Conservation (phyloP, 1,140 invertebrate genomes). For the Brachionus manjavacas region DNA sequence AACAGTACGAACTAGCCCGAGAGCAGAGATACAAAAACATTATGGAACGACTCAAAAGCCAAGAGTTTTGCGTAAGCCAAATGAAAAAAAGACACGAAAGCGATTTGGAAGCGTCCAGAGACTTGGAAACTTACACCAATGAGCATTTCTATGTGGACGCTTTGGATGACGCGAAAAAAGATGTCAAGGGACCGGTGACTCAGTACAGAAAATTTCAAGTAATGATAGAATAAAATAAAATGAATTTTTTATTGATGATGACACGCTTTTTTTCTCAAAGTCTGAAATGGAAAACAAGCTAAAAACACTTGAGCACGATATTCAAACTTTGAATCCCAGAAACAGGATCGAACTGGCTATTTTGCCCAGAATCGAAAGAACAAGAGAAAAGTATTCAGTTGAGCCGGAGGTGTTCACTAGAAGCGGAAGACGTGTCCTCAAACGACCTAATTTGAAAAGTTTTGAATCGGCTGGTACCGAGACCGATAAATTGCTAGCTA, state of each 20-base stretch:
- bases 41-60: constrained; percentile 26
- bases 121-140: constrained; percentile 1
- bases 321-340: constrained; percentile 27
- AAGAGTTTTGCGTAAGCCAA: constrained; percentile 23
- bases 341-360: constrained; percentile 14
- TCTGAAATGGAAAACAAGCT: constrained; percentile 26
- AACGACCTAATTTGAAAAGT: constrained; percentile 26
- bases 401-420: constrained; percentile 25
- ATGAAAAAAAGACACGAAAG: constrained; percentile 39
- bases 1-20: constrained; percentile 25
- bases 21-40: constrained; percentile 29
- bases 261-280: neutral
- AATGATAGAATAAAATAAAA: too few relatives aligned
- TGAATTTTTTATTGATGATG: too few relatives aligned
- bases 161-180: constrained; percentile 6
- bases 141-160: constrained; percentile 38
- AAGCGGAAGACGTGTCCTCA: neutral
- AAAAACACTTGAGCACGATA: neutral
- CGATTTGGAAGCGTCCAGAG: constrained; percentile 22
- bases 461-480: neutral
- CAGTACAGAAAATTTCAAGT: constrained; percentile 42
- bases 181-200: constrained; percentile 21
- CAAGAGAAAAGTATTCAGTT: constrained; percentile 34
- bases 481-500: neutral
- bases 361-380: constrained; percentile 41